Conservation (phyloP, 2,888 invertebrate species). For the Lamellibrachia satsuma region DNA sequence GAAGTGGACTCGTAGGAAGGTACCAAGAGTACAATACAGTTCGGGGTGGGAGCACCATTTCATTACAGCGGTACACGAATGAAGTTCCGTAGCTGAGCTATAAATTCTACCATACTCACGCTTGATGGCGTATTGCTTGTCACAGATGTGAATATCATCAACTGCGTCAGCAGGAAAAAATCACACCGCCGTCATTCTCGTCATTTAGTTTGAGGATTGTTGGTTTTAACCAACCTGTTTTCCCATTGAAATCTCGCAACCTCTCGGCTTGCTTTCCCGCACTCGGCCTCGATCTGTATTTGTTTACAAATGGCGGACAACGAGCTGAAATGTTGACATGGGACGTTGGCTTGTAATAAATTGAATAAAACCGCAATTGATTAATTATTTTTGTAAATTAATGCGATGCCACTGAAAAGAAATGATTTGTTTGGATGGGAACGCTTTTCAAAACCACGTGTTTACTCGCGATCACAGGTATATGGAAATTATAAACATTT, state of each 20-base stretch:
- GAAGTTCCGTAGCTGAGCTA: not conserved
- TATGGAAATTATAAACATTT: not conserved
- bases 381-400: not conserved
- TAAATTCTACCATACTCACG: conserved; percentile 10
- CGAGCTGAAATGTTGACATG: not conserved
- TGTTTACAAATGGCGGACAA: conserved; percentile 7
- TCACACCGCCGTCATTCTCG: not conserved
- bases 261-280: conserved; percentile 17
- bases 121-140: conserved; percentile 1
- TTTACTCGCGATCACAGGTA: not conserved
- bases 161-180: not conserved
- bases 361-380: not conserved
- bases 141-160: not conserved
- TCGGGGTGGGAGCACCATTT: conserved; percentile 1
- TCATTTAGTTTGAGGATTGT: not conserved
- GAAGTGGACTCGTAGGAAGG: not conserved
- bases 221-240: conserved; percentile 19
- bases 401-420: not conserved
- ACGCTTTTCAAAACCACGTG: not conserved
- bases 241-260: conserved; percentile 23
- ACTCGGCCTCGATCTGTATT: not conserved
- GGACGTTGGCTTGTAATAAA: not conserved
- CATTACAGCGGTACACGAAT: not conserved
- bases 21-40: conserved; percentile 13
- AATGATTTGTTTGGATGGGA: conserved; percentile 6